Percentiles rank a stretch among this genome's conserved stretches.
Conservation (phyloP, 1,140 invertebrate genomes). For the Kradibia gibbosae region DNA sequence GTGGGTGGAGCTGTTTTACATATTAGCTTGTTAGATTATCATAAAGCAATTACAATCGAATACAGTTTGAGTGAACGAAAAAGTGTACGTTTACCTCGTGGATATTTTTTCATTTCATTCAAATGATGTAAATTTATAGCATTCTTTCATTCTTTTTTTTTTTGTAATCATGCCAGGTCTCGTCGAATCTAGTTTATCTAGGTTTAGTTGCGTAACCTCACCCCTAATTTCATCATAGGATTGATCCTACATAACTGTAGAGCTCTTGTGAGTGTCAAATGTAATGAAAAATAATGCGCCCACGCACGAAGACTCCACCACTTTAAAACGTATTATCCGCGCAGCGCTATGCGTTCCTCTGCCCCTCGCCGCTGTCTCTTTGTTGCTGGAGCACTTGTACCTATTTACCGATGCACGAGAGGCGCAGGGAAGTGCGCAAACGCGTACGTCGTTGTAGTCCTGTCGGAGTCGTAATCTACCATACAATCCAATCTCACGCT, state of each 20-base stretch:
- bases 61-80: neutral
- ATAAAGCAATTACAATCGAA: neutral
- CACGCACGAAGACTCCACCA: neutral
- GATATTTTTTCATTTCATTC: neutral
- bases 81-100: neutral
- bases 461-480: slow-evolving; percentile 11
- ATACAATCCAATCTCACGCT: slow-evolving; percentile 43
- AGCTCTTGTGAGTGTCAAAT: neutral
- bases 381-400: neutral
- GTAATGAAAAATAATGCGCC: neutral
- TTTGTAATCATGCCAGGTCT: neutral
- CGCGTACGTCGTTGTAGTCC: neutral
- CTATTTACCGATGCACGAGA: slow-evolving; percentile 33
- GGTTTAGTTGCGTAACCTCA: neutral
- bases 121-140: neutral
- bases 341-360: neutral
- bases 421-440: neutral
- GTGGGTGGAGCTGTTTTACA: neutral
- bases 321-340: neutral
- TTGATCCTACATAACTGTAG: neutral
- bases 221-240: neutral
- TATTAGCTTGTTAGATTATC: neutral
- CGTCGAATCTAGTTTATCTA: no score
- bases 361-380: neutral
- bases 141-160: no score